Conservation (phyloP, 2,797 vertebrate species). For the Anguilla anguilla region DNA sequence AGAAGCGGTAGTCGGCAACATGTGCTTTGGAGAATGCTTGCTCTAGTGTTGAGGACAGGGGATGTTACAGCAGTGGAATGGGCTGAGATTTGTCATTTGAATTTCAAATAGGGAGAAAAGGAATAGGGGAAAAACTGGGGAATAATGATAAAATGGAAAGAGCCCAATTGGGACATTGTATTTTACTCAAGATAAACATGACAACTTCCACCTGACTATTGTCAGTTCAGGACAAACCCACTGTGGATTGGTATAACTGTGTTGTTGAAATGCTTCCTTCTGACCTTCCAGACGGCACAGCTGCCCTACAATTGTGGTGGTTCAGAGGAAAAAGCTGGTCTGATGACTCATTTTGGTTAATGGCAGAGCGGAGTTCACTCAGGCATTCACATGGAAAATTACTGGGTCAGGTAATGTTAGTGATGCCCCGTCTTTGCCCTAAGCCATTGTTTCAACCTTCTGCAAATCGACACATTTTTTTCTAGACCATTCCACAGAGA, state of each 20-base stretch:
- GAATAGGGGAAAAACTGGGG: background rate
- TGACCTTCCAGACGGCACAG: background rate
- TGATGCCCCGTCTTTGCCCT: background rate
- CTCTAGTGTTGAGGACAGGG: too few species aligned
- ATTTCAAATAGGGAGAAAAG: background rate
- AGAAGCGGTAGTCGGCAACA: too few species aligned
- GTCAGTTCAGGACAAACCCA: background rate
- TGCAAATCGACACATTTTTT: background rate
- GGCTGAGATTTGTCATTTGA: too few species aligned
- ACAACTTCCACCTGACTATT: background rate
- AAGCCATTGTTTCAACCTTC: background rate
- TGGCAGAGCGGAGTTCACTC: background rate
- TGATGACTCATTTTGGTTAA: background rate
- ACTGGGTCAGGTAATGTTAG: background rate
- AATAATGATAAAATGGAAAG: background rate
- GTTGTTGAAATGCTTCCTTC: background rate
- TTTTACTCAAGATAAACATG: background rate
- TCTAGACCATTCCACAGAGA: background rate
- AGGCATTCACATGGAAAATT: background rate
- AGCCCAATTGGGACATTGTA: background rate
- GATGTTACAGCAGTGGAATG: too few species aligned
- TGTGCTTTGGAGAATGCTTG: too few species aligned
- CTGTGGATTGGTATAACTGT: background rate
- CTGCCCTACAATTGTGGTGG: background rate
- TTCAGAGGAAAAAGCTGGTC: background rate